Percentiles rank a stretch among this genome's conserved stretches.
Conservation (phyloP, 2,888 invertebrate species). For the Operophtera brumata region DNA sequence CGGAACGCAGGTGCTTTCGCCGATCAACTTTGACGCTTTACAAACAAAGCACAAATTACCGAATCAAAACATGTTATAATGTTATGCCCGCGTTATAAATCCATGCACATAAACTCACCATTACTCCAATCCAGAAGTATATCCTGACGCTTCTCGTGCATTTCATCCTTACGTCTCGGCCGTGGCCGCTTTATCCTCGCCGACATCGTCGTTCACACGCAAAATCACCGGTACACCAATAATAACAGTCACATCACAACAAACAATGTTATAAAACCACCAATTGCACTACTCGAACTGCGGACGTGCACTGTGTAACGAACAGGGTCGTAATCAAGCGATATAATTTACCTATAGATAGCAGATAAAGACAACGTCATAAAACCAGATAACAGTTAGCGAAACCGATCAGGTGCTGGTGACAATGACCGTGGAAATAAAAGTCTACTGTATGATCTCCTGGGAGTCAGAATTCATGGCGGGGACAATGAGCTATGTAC, state of each 20-base stretch:
- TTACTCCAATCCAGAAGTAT: slow-evolving; percentile 69
- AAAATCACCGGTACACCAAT: slow-evolving; percentile 34
- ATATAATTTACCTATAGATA: slow-evolving; percentile 63
- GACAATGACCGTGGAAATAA: slow-evolving; percentile 38
- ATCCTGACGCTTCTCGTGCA: slow-evolving; percentile 66
- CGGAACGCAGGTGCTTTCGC: slow-evolving; percentile 15
- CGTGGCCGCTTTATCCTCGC: slow-evolving; percentile 59
- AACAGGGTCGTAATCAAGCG: slow-evolving; percentile 54
- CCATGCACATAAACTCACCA: slow-evolving; percentile 53
- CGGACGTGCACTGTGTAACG: slow-evolving; percentile 66
- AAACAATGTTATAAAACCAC: slow-evolving; percentile 42
- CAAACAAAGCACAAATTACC: neutral
- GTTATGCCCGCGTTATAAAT: neutral
- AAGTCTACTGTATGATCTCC: slow-evolving; percentile 26
- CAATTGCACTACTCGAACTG: slow-evolving; percentile 48
- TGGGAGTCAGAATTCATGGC: slow-evolving; percentile 16
- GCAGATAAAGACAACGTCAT: slow-evolving; percentile 68
- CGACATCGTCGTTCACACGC: slow-evolving; percentile 54
- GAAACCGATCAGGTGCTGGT: slow-evolving; percentile 39
- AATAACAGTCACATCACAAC: slow-evolving; percentile 52
- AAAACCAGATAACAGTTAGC: slow-evolving; percentile 58
- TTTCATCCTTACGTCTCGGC: slow-evolving; percentile 66
- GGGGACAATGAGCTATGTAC: slow-evolving; percentile 24
- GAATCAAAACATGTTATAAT: neutral
- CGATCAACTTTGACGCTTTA: slow-evolving; percentile 2